A percentile compares a stretch with the other conserved stretches of the same genome.
phyloP scores from a whole-genome alignment of 2,113 vertebrate species.

The Charadrius vociferus region DNA sequence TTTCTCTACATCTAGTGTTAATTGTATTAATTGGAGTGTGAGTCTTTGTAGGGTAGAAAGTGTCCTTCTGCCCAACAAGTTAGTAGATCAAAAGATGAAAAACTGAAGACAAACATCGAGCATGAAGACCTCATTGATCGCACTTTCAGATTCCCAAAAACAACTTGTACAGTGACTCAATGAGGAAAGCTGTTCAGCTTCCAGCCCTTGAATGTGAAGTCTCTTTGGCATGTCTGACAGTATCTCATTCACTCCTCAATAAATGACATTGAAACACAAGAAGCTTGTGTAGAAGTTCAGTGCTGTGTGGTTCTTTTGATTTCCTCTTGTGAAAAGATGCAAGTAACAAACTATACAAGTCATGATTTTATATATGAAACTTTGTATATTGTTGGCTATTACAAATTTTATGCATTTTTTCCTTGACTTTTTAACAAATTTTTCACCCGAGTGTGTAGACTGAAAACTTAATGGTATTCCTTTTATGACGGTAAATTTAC shows the following conservation, averaged over 20 bases:
- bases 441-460: conserved; percentile 19
- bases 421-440: conserved; percentile 23
- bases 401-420: conserved; percentile 24
- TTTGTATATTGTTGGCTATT: conserved; percentile 43
- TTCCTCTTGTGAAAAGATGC: conserved; percentile 53
- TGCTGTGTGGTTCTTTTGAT: conserved; percentile 76
- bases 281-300: conserved; percentile 73
- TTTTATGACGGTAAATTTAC: conserved; percentile 29
- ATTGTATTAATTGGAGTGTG: conserved; percentile 73
- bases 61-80: conserved; percentile 66
- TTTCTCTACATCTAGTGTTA: conserved; percentile 73
- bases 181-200: conserved; percentile 73
- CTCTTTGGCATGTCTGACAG: conserved; percentile 82
- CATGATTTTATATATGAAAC: conserved; percentile 21
- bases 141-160: conserved; percentile 58
- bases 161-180: conserved; percentile 69
- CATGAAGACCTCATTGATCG: conserved; percentile 73
- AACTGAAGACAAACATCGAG: conserved; percentile 60
- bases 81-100: conserved; percentile 68
- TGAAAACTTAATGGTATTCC: conserved; percentile 7
- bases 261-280: conserved; percentile 81
- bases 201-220: conserved; percentile 84
- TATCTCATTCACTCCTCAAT: conserved; percentile 82
- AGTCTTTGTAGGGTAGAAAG: conserved; percentile 70
- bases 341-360: conserved; percentile 33